Conservation (phyloP, 1,140 invertebrate genomes). For the Samia ricini region DNA sequence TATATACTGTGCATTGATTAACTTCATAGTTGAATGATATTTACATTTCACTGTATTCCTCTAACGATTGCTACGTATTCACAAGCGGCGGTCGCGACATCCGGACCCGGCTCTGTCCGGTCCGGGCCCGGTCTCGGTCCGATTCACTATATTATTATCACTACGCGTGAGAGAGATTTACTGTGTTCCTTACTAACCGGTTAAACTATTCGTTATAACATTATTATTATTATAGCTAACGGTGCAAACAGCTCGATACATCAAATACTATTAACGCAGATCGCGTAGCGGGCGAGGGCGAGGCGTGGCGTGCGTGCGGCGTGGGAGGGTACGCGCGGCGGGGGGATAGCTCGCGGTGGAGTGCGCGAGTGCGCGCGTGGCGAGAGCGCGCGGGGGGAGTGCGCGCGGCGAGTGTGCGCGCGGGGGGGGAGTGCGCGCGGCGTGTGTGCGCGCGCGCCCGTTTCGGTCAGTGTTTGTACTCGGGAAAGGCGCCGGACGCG, state of each 20-base stretch:
- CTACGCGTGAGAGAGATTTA: slow-evolving; percentile 44
- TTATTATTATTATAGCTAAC: slow-evolving; percentile 46
- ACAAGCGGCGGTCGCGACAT: slow-evolving; percentile 34
- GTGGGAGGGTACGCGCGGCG: slow-evolving; percentile 20
- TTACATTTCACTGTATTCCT: slow-evolving; percentile 37
- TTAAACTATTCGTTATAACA: slow-evolving; percentile 38
- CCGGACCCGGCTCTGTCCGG: slow-evolving; percentile 15
- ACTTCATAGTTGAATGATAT: slow-evolving; percentile 40
- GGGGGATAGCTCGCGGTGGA: not conserved
- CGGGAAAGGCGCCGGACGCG: slow-evolving; percentile 70
- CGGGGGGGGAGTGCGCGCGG: slow-evolving; percentile 6
- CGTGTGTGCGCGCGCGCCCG: slow-evolving; percentile 20
- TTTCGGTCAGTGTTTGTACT: slow-evolving; percentile 76
- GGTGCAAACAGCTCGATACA: slow-evolving; percentile 39
- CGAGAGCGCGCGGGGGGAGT: too few relatives aligned
- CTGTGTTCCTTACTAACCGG: slow-evolving; percentile 44
- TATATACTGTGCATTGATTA: slow-evolving; percentile 44
- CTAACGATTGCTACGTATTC: slow-evolving; percentile 42
- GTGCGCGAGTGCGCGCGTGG: slow-evolving; percentile 5
- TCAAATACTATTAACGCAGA: slow-evolving; percentile 26
- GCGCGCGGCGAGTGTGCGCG: slow-evolving; percentile 3
- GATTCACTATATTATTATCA: slow-evolving; percentile 33
- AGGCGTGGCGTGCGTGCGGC: slow-evolving; percentile 7
- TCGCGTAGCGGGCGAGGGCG: slow-evolving; percentile 1
- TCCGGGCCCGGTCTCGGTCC: slow-evolving; percentile 33